Evolutionary conservation across 2,113 vertebrate species (phyloP), one percentile per base, ranked within the genome.

Genomic region (Tyrannus savana): DNA sequence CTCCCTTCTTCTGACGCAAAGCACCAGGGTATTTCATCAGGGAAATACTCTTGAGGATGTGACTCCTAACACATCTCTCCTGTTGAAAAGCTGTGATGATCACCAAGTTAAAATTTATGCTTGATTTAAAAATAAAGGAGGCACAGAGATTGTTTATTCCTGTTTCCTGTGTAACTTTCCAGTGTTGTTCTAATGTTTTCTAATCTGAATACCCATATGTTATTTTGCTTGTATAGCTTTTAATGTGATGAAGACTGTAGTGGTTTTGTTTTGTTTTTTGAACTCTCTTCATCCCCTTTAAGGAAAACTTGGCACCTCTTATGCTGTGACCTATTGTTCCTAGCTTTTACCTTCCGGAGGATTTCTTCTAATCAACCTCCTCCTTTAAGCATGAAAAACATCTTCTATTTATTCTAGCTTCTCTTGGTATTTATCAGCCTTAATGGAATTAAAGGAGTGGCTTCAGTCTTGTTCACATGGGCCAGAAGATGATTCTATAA

Each of bases 301-400:
- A 96, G 42, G 41, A 88, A 84, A 86, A 96, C 53, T 95, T 92
- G 87, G 87, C 84, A 90, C 7, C 10, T 78, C 11, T 79, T 81
- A 14, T 5, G 53, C 66, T 59, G 68, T 87, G 95, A 95, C 94
- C 94, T 93, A n/a, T 95, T 97, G 92, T 96, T 96, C 88, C 41
- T 71, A 90, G 80, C 47, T 74, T 25, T 64, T 95, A 47, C 76
- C 88, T 96, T 96, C 90, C 56, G 64, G 93, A 94, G 79, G 92
- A 95, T 91, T 92, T 95, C 84, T 96, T 93, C 52, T 91, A 84
- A 83, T 78, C 56, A 47, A 8, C 27, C 42, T 84, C 52, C 79
- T 91, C 39, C 55, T 78, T 60, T 41, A 75, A 86, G 30, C 2
- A 1, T 60, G 50, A 52, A 88, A 96, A 94, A 84, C 56, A 79